Conservation (phyloP, 53 echinoderm and acorn worm species). For the Astropecten irregularis region DNA sequence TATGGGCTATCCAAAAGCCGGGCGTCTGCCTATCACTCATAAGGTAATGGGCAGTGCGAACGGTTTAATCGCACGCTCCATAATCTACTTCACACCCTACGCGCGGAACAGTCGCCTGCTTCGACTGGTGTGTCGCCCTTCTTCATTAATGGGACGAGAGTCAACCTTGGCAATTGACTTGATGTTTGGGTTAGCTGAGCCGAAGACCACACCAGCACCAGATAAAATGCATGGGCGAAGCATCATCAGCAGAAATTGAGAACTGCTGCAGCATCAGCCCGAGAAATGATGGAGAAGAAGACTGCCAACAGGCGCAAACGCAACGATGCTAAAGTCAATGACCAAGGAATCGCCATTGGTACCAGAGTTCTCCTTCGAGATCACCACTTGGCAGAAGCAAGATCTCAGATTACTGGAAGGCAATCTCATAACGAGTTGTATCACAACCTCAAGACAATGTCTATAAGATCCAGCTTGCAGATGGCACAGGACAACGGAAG, state of each 20-base stretch:
- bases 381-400: no score
- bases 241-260: background rate
- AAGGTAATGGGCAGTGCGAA: no score
- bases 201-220: background rate
- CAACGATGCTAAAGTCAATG: background rate
- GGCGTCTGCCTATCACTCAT: constrained; percentile 17
- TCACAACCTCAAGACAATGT: background rate
- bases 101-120: background rate
- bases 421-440: no score
- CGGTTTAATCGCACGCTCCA: no score
- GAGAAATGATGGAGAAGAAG: background rate
- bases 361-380: no score
- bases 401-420: no score
- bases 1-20: constrained; percentile 18
- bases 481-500: background rate
- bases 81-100: constrained; percentile 5
- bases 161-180: background rate
- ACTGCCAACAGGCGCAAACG: background rate
- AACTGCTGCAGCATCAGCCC: background rate
- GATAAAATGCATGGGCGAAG: background rate
- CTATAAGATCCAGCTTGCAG: background rate
- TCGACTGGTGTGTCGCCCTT: constrained; percentile 9
- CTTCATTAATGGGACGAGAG: constrained; percentile 7
- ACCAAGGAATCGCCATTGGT: background rate
- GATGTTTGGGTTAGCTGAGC: background rate